Conservation (phyloP, 2,888 invertebrate species). For the Archaeoteleia sp. region DNA sequence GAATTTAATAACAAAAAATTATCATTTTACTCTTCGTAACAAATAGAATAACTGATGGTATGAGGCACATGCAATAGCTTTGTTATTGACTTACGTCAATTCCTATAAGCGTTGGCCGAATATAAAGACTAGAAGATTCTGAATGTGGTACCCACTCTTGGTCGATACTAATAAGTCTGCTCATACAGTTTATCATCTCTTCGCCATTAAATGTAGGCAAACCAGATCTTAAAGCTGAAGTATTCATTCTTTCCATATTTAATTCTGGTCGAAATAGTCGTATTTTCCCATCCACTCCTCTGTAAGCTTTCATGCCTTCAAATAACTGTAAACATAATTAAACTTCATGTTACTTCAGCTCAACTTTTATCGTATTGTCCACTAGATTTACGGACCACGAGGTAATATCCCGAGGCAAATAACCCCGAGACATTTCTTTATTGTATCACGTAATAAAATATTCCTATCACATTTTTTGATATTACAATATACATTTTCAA, state of each 20-base stretch:
- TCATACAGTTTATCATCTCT: conserved; percentile 90
- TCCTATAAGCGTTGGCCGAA: conserved; percentile 96
- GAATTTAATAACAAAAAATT: too few species aligned
- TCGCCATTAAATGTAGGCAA: conserved; percentile 92
- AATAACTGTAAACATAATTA: conserved; percentile 82
- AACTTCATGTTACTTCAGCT: too few species aligned
- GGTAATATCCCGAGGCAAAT: too few species aligned
- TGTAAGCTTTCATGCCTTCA: conserved; percentile 98
- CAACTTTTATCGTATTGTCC: too few species aligned
- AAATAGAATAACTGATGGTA: too few species aligned
- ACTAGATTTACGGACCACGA: too few species aligned
- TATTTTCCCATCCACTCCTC: conserved; percentile 93
- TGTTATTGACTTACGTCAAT: conserved; percentile 87
- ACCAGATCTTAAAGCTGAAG: conserved; percentile 88
- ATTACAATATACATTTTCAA: too few species aligned
- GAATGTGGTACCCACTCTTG: conserved; percentile 98
- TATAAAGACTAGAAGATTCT: conserved; percentile 92
- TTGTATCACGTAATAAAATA: too few species aligned
- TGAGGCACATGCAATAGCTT: too few species aligned
- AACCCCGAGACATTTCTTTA: too few species aligned
- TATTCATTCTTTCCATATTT: conserved; percentile 95
- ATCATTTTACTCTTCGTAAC: not conserved
- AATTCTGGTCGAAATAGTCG: conserved; percentile 95
- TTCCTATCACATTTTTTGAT: too few species aligned
- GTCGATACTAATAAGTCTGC: conserved; percentile 91